Evolutionary conservation across 1,140 invertebrate genomes (phyloP), one percentile per base, ranked within the genome.

Genomic region (Colletes latitarsis): DNA sequence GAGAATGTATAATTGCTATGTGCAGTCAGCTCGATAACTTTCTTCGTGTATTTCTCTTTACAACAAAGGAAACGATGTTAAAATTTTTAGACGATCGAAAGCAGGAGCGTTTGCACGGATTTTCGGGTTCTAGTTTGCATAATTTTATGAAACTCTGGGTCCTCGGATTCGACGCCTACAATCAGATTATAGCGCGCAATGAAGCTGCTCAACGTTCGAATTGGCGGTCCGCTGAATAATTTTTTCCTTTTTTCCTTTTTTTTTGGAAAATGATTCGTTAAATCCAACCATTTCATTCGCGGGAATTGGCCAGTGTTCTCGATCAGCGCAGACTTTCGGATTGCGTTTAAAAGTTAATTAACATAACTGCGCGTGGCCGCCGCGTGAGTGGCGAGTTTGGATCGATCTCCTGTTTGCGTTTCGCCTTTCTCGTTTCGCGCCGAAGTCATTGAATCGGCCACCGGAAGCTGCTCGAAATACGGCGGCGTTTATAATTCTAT

Each of bases 401-500:
- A 55, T 62, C 72, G 57, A 63, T 74, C 43, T 5, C 17, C 15
- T 3, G 68, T n/a, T 21, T 12, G 19, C 15, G 8, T 62, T 73
- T 49, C 21, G 30, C 10, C 41, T n/a, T 53, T 55, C 53, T 12
- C n/a, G 55, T 58, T 30, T 15, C 49, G 46, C 67, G 6, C 21
- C 21, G 70, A 39, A 53, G 58, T 68, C 70, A 62, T 74, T 74
- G 62, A 64, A 81, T 68, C 70, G 63, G 43, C 64, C 8, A 21
- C 64, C 72, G 60, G 63, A 72, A 69, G 14, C 53, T 12, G 62
- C 9, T n/a, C 30, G 69, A 73, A 71, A 83, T 68, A 76, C 66
- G 19, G 19, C 17, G 53, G 15, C 76, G 69, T 82, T 84, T 86
- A 83, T 74, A 70, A 75, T 68, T 82, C 74, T 68, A 82, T 84